These are phyloP conservation scores for Tetanocera ferruginea DNA, from an alignment of 2,888 invertebrate species.

Conservation along the genomic window DNA sequence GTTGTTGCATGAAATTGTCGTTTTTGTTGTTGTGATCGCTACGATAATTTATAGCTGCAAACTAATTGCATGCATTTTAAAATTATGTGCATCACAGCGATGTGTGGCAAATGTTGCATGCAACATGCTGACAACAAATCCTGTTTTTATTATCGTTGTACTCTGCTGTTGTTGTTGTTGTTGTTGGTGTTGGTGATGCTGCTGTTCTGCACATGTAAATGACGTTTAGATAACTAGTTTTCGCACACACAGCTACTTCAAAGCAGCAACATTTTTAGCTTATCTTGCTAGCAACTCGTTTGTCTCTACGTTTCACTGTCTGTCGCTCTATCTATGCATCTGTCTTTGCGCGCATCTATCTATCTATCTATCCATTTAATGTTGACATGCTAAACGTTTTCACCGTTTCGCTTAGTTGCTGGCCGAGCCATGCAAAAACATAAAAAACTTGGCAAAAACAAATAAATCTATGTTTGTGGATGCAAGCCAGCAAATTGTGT, in stretches of 20 bases:
- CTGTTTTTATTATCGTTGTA: background rate
- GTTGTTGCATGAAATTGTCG: background rate
- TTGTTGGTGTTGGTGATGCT: background rate
- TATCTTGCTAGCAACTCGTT: too few species aligned
- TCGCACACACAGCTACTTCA: background rate
- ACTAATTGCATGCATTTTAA: conserved; percentile 16
- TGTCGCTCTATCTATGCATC: conserved; percentile 2
- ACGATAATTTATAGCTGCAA: conserved; percentile 2
- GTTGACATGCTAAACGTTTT: conserved; percentile 23
- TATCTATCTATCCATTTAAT: conserved; percentile 4
- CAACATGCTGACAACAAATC: conserved; percentile 5
- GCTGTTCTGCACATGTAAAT: background rate
- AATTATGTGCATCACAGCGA: background rate
- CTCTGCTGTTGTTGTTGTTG: background rate
- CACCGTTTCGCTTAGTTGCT: background rate
- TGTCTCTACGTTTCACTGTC: background rate
- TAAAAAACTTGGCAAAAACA: too few species aligned
- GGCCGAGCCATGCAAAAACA: too few species aligned
- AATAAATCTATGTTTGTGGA: too few species aligned
- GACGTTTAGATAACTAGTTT: conserved; percentile 4
- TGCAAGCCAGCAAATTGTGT: too few species aligned
- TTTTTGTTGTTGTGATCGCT: background rate
- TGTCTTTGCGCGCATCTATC: conserved; percentile 1
- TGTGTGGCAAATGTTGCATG: background rate
- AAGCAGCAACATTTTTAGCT: too few species aligned